Percentiles rank a stretch among this genome's conserved stretches.
Evolutionary conservation across 23 tunicate species (phyloP).

Genomic region (Halocynthia roretzi): DNA sequence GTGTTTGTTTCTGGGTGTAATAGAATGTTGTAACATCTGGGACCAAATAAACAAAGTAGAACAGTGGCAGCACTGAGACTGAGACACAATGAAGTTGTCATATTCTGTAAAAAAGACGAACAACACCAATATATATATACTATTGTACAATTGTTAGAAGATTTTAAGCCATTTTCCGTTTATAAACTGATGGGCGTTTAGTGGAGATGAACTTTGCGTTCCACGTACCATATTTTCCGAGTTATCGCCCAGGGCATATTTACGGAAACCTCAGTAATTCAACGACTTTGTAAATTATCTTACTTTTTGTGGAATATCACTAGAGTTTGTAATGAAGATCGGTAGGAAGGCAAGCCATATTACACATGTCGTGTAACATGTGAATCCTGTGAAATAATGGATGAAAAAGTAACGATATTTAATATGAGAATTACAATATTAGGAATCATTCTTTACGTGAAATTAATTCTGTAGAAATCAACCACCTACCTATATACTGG

Average conservation of each 20-base stretch:
- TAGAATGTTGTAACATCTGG: slow-evolving; percentile 49
- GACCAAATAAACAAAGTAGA: slow-evolving; percentile 42
- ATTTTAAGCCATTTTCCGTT: too few relatives aligned
- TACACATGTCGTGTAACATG: slow-evolving; percentile 72
- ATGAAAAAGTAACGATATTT: too few relatives aligned
- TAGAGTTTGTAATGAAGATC: slow-evolving; percentile 43
- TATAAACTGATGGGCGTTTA: too few relatives aligned
- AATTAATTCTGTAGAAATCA: neutral
- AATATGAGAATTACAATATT: too few relatives aligned
- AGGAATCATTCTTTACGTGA: too few relatives aligned
- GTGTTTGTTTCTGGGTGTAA: slow-evolving; percentile 54
- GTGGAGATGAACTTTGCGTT: neutral
- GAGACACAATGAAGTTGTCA: slow-evolving; percentile 30
- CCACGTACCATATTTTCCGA: neutral
- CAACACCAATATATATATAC: neutral
- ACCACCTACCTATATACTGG: slow-evolving; percentile 38
- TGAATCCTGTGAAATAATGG: slow-evolving; percentile 34
- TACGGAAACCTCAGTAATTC: neutral
- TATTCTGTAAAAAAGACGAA: slow-evolving; percentile 19
- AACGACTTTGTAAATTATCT: neutral
- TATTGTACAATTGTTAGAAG: too few relatives aligned
- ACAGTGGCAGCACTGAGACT: slow-evolving; percentile 65
- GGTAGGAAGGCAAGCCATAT: slow-evolving; percentile 74
- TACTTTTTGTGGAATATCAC: slow-evolving; percentile 42
- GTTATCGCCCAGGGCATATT: too few relatives aligned